Conservation (phyloP, 2,888 invertebrate species). For the Drepanosiphum platanoidis region DNA sequence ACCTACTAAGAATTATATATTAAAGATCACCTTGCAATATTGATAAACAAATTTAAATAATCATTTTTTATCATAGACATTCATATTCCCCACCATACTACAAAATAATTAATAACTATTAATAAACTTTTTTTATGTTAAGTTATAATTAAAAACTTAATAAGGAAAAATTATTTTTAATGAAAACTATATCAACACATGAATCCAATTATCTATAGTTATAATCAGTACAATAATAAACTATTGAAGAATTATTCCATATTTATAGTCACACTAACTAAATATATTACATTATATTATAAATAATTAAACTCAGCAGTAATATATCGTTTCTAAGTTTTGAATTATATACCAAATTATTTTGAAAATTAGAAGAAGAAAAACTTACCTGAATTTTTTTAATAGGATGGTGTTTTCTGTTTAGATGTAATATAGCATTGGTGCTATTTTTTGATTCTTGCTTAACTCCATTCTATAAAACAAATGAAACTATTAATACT, state of each 20-base stretch:
- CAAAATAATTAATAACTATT: conserved; percentile 18
- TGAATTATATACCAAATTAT: background rate
- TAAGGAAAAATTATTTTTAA: conserved; percentile 12
- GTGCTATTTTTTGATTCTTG: conserved; percentile 24
- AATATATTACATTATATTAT: background rate
- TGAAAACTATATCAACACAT: background rate
- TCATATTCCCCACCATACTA: conserved; percentile 6
- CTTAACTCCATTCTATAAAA: conserved; percentile 47
- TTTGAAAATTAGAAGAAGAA: too few relatives aligned
- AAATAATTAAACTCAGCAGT: background rate
- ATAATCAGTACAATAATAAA: background rate
- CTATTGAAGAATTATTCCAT: background rate
- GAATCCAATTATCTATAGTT: background rate
- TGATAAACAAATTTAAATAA: conserved; percentile 36
- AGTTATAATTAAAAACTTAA: conserved; percentile 3
- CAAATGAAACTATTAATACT: background rate
- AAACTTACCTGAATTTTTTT: conserved; percentile 40
- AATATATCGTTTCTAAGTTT: too few relatives aligned
- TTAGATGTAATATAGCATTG: conserved; percentile 35
- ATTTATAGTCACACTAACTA: background rate
- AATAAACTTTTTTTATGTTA: conserved; percentile 23
- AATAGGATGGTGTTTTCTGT: conserved; percentile 1
- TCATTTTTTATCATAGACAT: conserved; percentile 25
- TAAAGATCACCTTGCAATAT: conserved; percentile 47
- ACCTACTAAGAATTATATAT: conserved; percentile 38